A percentile compares a stretch with the other conserved stretches of the same genome.
These are phyloP conservation scores for Pollenia labialis DNA, from an alignment of 2,888 invertebrate genomes.

Conservation along the genomic window DNA sequence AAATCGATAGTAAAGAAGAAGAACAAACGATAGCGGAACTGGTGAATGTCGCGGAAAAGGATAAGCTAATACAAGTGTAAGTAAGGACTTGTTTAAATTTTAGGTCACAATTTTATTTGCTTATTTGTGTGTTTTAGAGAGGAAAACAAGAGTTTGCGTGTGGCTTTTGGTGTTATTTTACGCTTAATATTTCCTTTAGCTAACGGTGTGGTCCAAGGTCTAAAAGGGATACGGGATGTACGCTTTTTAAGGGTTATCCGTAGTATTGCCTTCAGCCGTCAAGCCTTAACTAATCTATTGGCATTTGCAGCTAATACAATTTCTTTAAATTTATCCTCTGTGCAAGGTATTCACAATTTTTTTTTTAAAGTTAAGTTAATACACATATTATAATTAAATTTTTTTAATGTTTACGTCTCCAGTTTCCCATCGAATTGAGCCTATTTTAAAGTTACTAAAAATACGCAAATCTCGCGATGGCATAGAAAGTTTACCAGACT, in stretches of 20 bases:
- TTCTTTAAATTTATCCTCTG: constrained; percentile 83
- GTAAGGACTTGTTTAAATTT: constrained; percentile 59
- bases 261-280: constrained; percentile 81
- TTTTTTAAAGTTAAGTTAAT: not conserved
- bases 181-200: constrained; percentile 82
- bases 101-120: not conserved
- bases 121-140: constrained; percentile 74
- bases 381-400: not conserved
- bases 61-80: constrained; percentile 78
- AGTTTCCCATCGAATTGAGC: constrained; percentile 83
- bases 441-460: constrained; percentile 82
- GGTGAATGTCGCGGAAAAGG: constrained; percentile 77
- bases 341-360: constrained; percentile 80
- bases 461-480: constrained; percentile 80
- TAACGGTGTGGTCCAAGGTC: constrained; percentile 81
- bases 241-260: constrained; percentile 80
- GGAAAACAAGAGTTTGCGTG: constrained; percentile 80
- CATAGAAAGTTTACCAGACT: constrained; percentile 81
- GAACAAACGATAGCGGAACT: constrained; percentile 80
- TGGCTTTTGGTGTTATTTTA: constrained; percentile 82
- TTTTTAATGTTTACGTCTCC: not conserved
- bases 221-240: constrained; percentile 82
- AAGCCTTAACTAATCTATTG: constrained; percentile 81
- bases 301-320: constrained; percentile 84
- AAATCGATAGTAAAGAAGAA: constrained; percentile 79